phyloP scores from a whole-genome alignment of 23 tunicate species.

The Styela clava region DNA sequence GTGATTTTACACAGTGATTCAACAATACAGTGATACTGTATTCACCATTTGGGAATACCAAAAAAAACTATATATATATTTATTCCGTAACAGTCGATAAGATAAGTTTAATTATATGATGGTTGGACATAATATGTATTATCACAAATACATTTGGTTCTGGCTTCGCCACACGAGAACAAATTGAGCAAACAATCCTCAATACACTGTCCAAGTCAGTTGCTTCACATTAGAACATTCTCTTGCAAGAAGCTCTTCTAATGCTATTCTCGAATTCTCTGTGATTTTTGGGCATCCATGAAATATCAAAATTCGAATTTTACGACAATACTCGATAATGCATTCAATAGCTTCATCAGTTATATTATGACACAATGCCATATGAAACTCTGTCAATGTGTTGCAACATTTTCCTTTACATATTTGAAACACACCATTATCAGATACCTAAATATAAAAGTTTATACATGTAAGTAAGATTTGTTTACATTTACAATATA shows the following conservation, averaged over 20 bases:
- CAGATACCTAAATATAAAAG: slow-evolving; percentile 37
- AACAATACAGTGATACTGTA: too few relatives aligned
- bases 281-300: slow-evolving; percentile 79
- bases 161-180: too few relatives aligned
- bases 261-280: slow-evolving; percentile 16
- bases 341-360: slow-evolving; percentile 49
- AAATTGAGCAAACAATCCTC: too few relatives aligned
- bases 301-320: slow-evolving; percentile 40
- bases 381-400: slow-evolving; percentile 51
- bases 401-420: slow-evolving; percentile 27
- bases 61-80: too few relatives aligned
- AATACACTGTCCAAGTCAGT: slow-evolving; percentile 78
- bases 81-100: too few relatives aligned
- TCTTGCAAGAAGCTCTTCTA: slow-evolving; percentile 12
- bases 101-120: too few relatives aligned
- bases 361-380: slow-evolving; percentile 47
- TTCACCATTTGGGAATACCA: too few relatives aligned
- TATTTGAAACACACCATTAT: slow-evolving; percentile 44
- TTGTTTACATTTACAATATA: too few relatives aligned
- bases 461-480: too few relatives aligned
- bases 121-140: too few relatives aligned
- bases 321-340: slow-evolving; percentile 32
- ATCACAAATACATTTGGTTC: too few relatives aligned
- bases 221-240: slow-evolving; percentile 34
- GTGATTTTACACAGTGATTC: too few relatives aligned